Percentiles rank a stretch among this genome's conserved stretches.
These are phyloP conservation scores for Mastigias papua DNA, from an alignment of 30 jellyfish, hydroid and myxozoan species.

Conservation along the genomic window DNA sequence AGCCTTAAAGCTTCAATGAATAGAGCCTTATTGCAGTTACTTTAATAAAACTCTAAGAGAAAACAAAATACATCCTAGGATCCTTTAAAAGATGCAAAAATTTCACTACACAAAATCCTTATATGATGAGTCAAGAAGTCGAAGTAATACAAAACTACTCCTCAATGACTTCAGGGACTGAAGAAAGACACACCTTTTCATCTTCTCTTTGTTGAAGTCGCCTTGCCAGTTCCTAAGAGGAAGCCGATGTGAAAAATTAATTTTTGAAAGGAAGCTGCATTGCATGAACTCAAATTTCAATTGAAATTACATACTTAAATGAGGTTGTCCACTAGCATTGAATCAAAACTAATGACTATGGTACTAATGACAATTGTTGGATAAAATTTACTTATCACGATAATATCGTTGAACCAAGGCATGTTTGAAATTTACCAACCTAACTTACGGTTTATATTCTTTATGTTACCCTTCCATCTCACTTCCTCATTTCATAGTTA, in stretches of 20 bases:
- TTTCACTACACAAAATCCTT: no score
- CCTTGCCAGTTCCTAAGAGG: conserved; percentile 68
- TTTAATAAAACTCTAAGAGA: no score
- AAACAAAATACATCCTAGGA: no score
- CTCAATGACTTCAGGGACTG: no score
- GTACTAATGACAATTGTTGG: not conserved
- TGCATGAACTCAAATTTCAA: not conserved
- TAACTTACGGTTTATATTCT: not conserved
- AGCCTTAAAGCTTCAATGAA: no score
- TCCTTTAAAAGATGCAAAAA: no score
- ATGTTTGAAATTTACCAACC: not conserved
- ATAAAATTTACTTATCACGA: not conserved
- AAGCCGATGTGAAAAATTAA: not conserved
- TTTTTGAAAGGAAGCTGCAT: not conserved
- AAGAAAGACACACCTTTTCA: conserved; percentile 45
- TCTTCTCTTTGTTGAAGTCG: conserved; percentile 66
- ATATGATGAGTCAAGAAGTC: no score
- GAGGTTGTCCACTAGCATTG: not conserved
- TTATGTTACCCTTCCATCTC: not conserved
- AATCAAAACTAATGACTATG: not conserved
- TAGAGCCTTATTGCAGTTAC: no score
- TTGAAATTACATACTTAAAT: no score
- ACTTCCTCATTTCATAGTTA: no score
- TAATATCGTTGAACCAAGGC: not conserved
- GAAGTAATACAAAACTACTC: no score